Conservation (phyloP, 2,888 invertebrate species). For the Cheilosia impressa region DNA sequence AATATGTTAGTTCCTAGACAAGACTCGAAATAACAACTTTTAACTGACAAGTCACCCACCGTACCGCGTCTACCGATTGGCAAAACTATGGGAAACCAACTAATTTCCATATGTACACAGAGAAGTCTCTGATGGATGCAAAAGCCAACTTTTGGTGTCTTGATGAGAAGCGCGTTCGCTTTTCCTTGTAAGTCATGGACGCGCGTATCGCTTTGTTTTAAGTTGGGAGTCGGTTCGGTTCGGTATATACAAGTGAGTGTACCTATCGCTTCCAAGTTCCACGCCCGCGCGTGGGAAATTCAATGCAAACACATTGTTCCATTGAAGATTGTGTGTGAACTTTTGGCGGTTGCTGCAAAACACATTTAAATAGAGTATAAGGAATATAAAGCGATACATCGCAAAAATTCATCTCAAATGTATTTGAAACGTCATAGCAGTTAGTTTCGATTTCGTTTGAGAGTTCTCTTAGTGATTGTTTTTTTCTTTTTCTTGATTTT, state of each 20-base stretch:
- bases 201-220: conserved; percentile 36
- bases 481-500: background rate
- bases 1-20: background rate
- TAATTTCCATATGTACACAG: background rate
- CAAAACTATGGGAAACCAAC: background rate
- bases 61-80: background rate
- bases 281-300: conserved; percentile 26
- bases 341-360: background rate
- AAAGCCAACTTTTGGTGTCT: conserved; percentile 12
- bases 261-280: background rate
- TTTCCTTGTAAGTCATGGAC: conserved; percentile 57
- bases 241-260: background rate
- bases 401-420: conserved; percentile 59
- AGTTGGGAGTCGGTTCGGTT: conserved; percentile 14
- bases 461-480: background rate
- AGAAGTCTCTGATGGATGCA: background rate
- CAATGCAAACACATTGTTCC: conserved; percentile 38
- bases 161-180: conserved; percentile 37
- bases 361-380: conserved; percentile 53
- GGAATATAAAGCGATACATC: conserved; percentile 54
- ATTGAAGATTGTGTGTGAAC: conserved; percentile 32
- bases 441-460: conserved; percentile 28
- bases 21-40: background rate
- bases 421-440: conserved; percentile 49
- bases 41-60: background rate